Evolutionary conservation across 1,140 invertebrate genomes (phyloP).

Genomic region (Acromyrmex heyeri): DNA sequence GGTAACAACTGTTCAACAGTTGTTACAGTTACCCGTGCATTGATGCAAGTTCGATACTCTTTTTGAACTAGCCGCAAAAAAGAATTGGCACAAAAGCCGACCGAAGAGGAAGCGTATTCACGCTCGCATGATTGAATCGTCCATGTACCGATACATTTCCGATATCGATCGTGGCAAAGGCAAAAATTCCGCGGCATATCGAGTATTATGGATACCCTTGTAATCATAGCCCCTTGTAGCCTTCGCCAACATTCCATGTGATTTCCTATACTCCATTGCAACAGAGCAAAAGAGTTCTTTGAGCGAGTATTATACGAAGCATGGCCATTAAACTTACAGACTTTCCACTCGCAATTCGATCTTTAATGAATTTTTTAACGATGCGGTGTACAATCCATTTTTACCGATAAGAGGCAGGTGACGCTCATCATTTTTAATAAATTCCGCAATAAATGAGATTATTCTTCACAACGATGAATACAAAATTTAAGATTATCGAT

Average conservation of each 20-base stretch:
- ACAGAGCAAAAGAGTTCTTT: slow-evolving; percentile 15
- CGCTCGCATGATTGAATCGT: slow-evolving; percentile 58
- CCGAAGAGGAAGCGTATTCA: slow-evolving; percentile 17
- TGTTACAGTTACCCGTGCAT: slow-evolving; percentile 51
- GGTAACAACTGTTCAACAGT: slow-evolving; percentile 71
- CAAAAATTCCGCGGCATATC: slow-evolving; percentile 66
- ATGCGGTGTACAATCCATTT: background rate
- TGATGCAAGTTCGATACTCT: slow-evolving; percentile 70
- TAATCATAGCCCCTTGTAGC: slow-evolving; percentile 61
- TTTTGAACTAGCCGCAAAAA: slow-evolving; percentile 66
- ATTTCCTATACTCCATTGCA: slow-evolving; percentile 21
- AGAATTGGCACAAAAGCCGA: slow-evolving; percentile 42
- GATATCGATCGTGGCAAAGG: slow-evolving; percentile 47
- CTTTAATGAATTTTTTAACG: slow-evolving; percentile 31
- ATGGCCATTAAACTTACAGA: slow-evolving; percentile 23
- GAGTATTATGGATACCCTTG: slow-evolving; percentile 61
- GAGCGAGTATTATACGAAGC: slow-evolving; percentile 43
- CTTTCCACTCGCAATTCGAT: slow-evolving; percentile 28
- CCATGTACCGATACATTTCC: slow-evolving; percentile 53
- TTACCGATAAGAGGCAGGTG: background rate
- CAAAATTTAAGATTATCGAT: slow-evolving; percentile 9
- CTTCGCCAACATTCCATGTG: slow-evolving; percentile 23
- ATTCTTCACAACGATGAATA: background rate
- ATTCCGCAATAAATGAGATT: slow-evolving; percentile 15
- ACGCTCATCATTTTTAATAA: slow-evolving; percentile 11